Percentiles rank a stretch among this genome's conserved stretches.
Conservation (phyloP, 2,888 invertebrate genomes). For the Meiosimyza platycephala region DNA sequence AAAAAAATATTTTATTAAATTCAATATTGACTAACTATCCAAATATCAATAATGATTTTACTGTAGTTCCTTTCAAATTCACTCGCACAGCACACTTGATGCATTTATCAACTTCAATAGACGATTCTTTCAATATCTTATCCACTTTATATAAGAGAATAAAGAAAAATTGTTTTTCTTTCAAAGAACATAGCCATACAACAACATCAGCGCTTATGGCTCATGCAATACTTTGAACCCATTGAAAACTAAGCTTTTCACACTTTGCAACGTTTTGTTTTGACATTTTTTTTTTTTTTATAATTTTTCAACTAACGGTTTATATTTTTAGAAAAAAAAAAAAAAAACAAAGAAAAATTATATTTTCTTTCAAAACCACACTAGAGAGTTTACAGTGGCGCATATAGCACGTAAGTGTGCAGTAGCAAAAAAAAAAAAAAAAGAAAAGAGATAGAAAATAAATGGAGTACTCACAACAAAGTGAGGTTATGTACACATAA, state of each 20-base stretch:
- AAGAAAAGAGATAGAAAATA: slow-evolving; percentile 5
- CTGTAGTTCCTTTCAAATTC: not conserved
- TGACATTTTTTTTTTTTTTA: not conserved
- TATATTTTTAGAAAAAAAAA: not conserved
- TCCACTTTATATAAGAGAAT: slow-evolving; percentile 8
- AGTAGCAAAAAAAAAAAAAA: slow-evolving; percentile 22
- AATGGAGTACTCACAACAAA: slow-evolving; percentile 29
- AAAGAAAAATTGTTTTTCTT: slow-evolving; percentile 17
- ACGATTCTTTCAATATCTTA: slow-evolving; percentile 10
- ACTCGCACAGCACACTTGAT: slow-evolving; percentile 1
- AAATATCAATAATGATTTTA: too few relatives aligned
- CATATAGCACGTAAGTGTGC: not conserved
- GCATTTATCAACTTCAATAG: slow-evolving; percentile 17
- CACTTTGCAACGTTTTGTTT: not conserved
- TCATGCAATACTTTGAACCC: not conserved
- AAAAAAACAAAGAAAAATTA: not conserved
- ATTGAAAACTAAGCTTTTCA: too few relatives aligned
- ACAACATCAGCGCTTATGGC: not conserved
- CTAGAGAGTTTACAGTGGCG: not conserved
- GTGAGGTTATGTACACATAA: slow-evolving; percentile 46
- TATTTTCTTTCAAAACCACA: slow-evolving; percentile 26
- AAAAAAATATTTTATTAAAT: too few relatives aligned
- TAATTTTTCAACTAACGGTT: slow-evolving; percentile 10
- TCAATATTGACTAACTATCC: too few relatives aligned
- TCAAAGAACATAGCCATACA: too few relatives aligned